phyloP scores from a whole-genome alignment of 2,888 invertebrate genomes.

The Melolontha melolontha region DNA sequence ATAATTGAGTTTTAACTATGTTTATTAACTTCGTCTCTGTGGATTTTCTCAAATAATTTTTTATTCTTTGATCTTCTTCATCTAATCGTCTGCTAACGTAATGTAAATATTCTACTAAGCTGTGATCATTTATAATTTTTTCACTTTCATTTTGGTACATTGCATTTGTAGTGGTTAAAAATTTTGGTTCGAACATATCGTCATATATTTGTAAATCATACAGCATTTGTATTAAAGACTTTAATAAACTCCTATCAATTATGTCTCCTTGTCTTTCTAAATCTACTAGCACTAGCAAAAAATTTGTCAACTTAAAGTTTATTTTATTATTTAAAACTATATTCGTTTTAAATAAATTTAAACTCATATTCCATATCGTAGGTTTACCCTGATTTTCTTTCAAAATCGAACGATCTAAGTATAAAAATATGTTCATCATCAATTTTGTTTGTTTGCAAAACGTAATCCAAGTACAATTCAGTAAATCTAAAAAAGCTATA shows the following conservation, averaged over 20 bases:
- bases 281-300: constrained; percentile 88
- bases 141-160: constrained; percentile 92
- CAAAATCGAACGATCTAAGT: constrained; percentile 94
- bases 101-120: constrained; percentile 79
- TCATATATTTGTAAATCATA: constrained; percentile 92
- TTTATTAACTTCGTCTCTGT: constrained; percentile 87
- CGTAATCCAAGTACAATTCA: constrained; percentile 92
- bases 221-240: constrained; percentile 92
- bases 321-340: constrained; percentile 88
- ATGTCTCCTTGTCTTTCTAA: constrained; percentile 90
- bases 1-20: constrained; percentile 89
- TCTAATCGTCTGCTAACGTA: constrained; percentile 91
- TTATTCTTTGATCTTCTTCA: constrained; percentile 90
- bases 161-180: constrained; percentile 88
- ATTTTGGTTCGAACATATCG: constrained; percentile 85
- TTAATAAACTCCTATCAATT: constrained; percentile 88
- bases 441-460: constrained; percentile 97
- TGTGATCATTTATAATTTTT: constrained; percentile 85
- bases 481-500: constrained; percentile 87
- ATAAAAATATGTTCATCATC: constrained; percentile 97
- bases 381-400: constrained; percentile 91
- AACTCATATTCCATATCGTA: constrained; percentile 96
- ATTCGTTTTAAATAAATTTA: constrained; percentile 90
- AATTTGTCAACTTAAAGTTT: constrained; percentile 88
- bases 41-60: constrained; percentile 90